Evolutionary conservation across 2,888 invertebrate genomes (phyloP), one percentile per base, ranked within the genome.

Genomic region (Ennomos quercinarius): DNA sequence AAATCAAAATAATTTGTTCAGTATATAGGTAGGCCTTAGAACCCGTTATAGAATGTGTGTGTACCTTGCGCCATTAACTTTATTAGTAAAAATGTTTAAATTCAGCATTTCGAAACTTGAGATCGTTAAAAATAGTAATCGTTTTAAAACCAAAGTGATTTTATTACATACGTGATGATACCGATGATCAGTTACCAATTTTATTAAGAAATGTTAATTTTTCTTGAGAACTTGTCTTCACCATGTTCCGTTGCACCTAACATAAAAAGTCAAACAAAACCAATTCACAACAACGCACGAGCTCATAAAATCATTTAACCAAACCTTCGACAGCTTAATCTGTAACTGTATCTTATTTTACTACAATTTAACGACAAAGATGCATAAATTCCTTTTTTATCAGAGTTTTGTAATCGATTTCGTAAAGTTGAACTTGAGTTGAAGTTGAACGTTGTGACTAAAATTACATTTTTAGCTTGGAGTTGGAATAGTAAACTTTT

Each of bases 301-400:
- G 57, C n/a, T 61, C 43, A 60, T 67, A 67, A 67, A 64, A 65
- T 59, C 57, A 67, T 65, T 63, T 61, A 47, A 61, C 65, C 47
- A 59, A 54, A 50, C 54, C 59, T 61, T 65, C 67, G 67, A 67
- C 65, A 63, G 63, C 59, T 63, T 60, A 64, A 66, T 64, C 67
- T 61, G 61, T 71, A 71, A 76, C 71, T 72, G 71, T 73, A 75
- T 73, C 68, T 69, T 63, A 66, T 74, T 80, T 76, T 67, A 74
- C 57, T 71, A 70, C 72, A 54, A 74, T 72, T 76, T 74, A 71
- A 78, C 72, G 72, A 75, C 71, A 68, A 67, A 68, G 68, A 74
- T 68, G 71, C 68, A 64, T 66, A 72, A 61, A 67, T 67, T 66
- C 45, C 47, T 61, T 62, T 46, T 49, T 58, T 73, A 72, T 74